Percentiles rank a stretch among this genome's conserved stretches.
Conservation (phyloP, 2,888 invertebrate genomes). For the Aphrophora alni region DNA sequence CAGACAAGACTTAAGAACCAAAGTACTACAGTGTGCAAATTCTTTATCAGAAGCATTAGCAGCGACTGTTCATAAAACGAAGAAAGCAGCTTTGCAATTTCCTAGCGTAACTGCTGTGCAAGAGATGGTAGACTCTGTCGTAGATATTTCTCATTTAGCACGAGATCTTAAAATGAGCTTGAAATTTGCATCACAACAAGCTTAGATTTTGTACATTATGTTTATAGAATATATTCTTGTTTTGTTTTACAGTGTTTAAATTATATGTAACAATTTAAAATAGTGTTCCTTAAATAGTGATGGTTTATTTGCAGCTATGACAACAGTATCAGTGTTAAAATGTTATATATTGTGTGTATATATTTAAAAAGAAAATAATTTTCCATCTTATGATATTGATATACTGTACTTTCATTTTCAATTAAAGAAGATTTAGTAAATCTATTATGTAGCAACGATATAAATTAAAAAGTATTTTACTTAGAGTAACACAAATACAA, state of each 20-base stretch:
- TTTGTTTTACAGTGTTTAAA: too few species aligned
- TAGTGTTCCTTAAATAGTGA: neutral
- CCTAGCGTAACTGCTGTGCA: slow-evolving; percentile 90
- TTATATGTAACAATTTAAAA: too few species aligned
- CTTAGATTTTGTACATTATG: neutral
- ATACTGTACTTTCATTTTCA: too few species aligned
- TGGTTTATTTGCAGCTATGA: neutral
- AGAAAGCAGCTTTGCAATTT: slow-evolving; percentile 89
- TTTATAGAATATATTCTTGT: neutral
- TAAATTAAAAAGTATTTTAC: too few species aligned
- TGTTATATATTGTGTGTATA: neutral
- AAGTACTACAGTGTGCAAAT: slow-evolving; percentile 78
- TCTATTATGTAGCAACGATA: too few species aligned
- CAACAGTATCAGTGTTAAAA: neutral
- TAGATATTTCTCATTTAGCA: slow-evolving; percentile 84
- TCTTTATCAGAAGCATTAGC: slow-evolving; percentile 81
- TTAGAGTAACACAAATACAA: too few species aligned
- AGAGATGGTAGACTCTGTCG: slow-evolving; percentile 92
- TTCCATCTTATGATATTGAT: neutral
- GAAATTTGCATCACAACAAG: slow-evolving; percentile 23
- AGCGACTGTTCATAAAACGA: slow-evolving; percentile 84
- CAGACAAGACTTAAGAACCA: slow-evolving; percentile 73
- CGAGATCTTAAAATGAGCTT: slow-evolving; percentile 38
- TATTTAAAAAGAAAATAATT: neutral
- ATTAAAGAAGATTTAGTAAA: too few species aligned